phyloP scores from a whole-genome alignment of 1,140 invertebrate species.

The Drosophila miranda region DNA sequence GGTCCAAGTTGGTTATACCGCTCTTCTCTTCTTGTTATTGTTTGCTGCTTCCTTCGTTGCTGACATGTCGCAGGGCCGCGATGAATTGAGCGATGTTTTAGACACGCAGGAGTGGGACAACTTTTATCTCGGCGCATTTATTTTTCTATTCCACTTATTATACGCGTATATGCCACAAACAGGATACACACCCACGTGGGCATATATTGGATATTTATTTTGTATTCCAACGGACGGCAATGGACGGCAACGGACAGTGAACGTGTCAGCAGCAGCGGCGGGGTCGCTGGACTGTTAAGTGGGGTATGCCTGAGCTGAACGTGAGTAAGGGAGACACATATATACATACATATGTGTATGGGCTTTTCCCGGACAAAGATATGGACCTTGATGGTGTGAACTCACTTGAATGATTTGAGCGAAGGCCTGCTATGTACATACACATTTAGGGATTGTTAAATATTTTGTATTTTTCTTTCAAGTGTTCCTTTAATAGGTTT shows the following conservation, averaged over 20 bases:
- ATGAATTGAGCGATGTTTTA: constrained; percentile 62
- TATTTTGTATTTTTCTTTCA: constrained; percentile 42
- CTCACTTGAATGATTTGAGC: constrained; percentile 77
- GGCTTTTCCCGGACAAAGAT: constrained; percentile 64
- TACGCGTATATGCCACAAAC: constrained; percentile 77
- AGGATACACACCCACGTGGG: constrained; percentile 80
- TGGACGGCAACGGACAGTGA: constrained; percentile 66
- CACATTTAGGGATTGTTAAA: constrained; percentile 56
- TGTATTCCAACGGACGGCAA: constrained; percentile 75
- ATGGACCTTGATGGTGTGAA: constrained; percentile 80
- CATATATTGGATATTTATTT: constrained; percentile 82
- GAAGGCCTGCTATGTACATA: constrained; percentile 56
- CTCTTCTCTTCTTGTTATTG: constrained; percentile 45
- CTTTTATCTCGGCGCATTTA: constrained; percentile 81
- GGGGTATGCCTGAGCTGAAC: constrained; percentile 39
- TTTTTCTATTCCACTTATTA: constrained; percentile 82
- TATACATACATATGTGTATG: constrained; percentile 36
- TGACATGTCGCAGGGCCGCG: constrained; percentile 74
- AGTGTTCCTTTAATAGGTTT: constrained; percentile 16
- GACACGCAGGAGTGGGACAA: constrained; percentile 42
- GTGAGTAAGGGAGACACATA: background rate
- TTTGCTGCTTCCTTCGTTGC: constrained; percentile 47
- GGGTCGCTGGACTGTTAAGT: constrained; percentile 63
- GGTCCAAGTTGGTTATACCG: constrained; percentile 48
- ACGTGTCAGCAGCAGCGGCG: constrained; percentile 66